Evolutionary conservation across 2,797 vertebrate species (phyloP), one percentile per base, ranked within the genome.

Genomic region (Dicrostonyx torquatus): DNA sequence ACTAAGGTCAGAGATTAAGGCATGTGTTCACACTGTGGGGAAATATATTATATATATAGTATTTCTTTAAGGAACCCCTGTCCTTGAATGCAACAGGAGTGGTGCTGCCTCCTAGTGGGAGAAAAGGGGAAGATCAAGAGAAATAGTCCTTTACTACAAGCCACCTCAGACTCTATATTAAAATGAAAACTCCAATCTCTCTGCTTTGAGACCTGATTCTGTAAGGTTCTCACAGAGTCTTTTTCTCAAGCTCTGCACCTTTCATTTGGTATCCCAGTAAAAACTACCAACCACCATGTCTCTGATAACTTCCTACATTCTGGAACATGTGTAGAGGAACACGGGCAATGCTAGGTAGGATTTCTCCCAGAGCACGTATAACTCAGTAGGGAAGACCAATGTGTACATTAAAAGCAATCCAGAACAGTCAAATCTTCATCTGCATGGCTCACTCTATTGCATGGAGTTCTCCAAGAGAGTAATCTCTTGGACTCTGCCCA

Each of bases 61-160:
- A 66, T 87, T 77, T 87, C 4, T 31, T 66, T 90, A 45, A 83
- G 55, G 29, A 50, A 77, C 62, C 15, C 10, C 22, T 55, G 7
- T 94, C 15, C n/a, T 62, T 64, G 68, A 82, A 26, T 6, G 70
- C 78, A 86, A 77, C 58, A 40, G 64, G 50, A 90, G 93, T 76
- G 34, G 82, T 83, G 83, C 70, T 95, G 96, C 96, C 93, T 89
- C 64, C 91, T 89, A 91, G 89, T 94, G 84, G 90, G 22, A 77
- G 43, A 91, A 43, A 78, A n/a, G 31, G 37, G 37, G 50, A 60
- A 95, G 96, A 91, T 14, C 18, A 87, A 45, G 85, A 89, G 50
- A 92, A 75, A 24, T 20, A 48, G 48, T 14, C 3, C 0, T 53
- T 92, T 64, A 73, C 72, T 90, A 58, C 1, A 87, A 68, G 7